phyloP scores from a whole-genome alignment of 2,113 vertebrate genomes.

The Cyrtonyx montezumae region DNA sequence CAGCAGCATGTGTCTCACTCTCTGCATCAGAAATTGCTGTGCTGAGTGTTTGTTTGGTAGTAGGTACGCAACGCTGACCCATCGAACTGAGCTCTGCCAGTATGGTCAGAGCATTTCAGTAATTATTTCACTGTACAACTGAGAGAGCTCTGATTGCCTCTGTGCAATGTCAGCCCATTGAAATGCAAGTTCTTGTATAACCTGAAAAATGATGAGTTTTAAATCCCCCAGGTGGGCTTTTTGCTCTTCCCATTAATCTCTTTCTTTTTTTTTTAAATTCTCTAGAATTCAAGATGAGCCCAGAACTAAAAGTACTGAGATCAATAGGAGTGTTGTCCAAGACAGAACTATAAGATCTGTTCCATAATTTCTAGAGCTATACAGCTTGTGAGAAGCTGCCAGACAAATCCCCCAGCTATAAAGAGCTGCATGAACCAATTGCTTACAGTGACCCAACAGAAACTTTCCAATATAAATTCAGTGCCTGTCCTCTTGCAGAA shows the following conservation, averaged over 20 bases:
- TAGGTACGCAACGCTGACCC: not conserved
- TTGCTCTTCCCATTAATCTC: not conserved
- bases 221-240: not conserved
- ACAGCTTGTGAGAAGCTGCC: not conserved
- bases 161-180: not conserved
- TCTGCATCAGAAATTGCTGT: not conserved
- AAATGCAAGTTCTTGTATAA: conserved; percentile 22
- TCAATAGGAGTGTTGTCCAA: not conserved
- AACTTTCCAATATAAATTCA: not conserved
- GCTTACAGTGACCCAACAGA: not conserved
- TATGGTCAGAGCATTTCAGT: not conserved
- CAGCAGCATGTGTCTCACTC: not conserved
- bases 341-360: not conserved
- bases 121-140: not conserved
- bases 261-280: not conserved
- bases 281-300: not conserved
- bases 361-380: not conserved
- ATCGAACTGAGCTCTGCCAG: conserved; percentile 12
- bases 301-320: not conserved
- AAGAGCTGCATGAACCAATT: not conserved
- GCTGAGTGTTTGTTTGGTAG: not conserved
- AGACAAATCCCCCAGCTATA: not conserved
- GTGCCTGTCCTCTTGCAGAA: not conserved
- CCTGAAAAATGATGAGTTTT: not conserved
- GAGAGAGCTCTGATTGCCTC: not conserved